A percentile compares a stretch with the other conserved stretches of the same genome.
Evolutionary conservation across 2,113 vertebrate genomes (phyloP).

Genomic region (Malurus alboscapulatus): DNA sequence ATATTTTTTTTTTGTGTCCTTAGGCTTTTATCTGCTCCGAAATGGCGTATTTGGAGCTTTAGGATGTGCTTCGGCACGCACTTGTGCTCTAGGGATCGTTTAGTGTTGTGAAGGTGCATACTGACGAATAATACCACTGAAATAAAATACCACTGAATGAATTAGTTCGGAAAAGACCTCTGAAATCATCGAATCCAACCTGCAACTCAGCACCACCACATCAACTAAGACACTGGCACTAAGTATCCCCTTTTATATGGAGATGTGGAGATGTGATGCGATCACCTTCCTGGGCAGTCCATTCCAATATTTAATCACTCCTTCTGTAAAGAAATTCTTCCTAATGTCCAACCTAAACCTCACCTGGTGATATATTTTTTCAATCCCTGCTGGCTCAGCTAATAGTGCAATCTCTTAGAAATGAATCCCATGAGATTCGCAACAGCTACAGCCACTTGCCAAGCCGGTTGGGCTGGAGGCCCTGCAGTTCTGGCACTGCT

Average conservation of each 20-base stretch:
- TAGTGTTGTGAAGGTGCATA: accelerated
- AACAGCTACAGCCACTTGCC: accelerated
- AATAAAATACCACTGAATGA: too few relatives aligned
- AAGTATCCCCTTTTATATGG: accelerated
- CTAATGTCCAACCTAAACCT: not conserved
- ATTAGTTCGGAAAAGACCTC: not conserved
- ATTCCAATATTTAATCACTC: not conserved
- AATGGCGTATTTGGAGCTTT: accelerated
- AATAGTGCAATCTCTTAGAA: not conserved
- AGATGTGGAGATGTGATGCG: too few relatives aligned
- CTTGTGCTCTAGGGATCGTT: accelerated
- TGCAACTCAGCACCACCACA: accelerated
- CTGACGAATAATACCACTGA: accelerated
- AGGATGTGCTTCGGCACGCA: accelerated
- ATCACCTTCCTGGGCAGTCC: too few relatives aligned
- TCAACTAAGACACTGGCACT: not conserved
- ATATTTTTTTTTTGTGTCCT: accelerated
- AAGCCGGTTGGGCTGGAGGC: not conserved
- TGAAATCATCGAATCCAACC: not conserved
- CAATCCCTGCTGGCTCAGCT: accelerated
- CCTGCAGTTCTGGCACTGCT: accelerated
- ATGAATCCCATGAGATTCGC: accelerated
- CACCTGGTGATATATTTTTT: not conserved
- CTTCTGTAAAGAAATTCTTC: not conserved
- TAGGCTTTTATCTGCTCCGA: accelerated